These are phyloP conservation scores for Pogonophryne albipinna DNA, from an alignment of 2,797 vertebrate species.

Conservation along the genomic window DNA sequence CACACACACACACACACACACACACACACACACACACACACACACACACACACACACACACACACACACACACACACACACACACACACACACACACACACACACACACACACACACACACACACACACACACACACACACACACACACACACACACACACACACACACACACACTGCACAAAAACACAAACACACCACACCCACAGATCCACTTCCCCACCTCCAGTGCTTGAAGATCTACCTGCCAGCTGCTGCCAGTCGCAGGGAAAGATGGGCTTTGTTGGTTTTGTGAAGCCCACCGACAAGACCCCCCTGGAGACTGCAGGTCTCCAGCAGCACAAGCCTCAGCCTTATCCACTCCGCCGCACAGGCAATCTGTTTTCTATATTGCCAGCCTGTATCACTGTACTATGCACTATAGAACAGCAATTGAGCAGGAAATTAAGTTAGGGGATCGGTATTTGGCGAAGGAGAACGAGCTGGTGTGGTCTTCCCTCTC, in stretches of 20 bases:
- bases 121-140: slow-evolving; percentile 43
- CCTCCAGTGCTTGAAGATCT: slow-evolving; percentile 81
- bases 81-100: slow-evolving; percentile 50
- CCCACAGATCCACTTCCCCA: slow-evolving; percentile 78
- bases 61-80: slow-evolving; percentile 62
- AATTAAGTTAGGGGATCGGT: slow-evolving; percentile 92
- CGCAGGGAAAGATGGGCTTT: slow-evolving; percentile 88
- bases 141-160: slow-evolving; percentile 62
- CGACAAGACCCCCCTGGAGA: slow-evolving; percentile 87
- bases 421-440: slow-evolving; percentile 93
- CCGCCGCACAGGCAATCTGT: slow-evolving; percentile 90
- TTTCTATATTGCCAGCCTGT: slow-evolving; percentile 91
- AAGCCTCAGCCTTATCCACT: slow-evolving; percentile 87
- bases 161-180: slow-evolving; percentile 55
- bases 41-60: slow-evolving; percentile 66
- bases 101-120: slow-evolving; percentile 69
- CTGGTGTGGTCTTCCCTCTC: slow-evolving; percentile 86
- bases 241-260: slow-evolving; percentile 89
- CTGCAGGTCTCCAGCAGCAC: slow-evolving; percentile 85
- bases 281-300: slow-evolving; percentile 90
- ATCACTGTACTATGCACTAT: slow-evolving; percentile 91
- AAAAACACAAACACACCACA: slow-evolving; percentile 65
- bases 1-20: too few species aligned
- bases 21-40: slow-evolving; percentile 49
- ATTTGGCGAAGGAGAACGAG: slow-evolving; percentile 88